A percentile compares a stretch with the other conserved stretches of the same genome.
Conservation (phyloP, 1,140 invertebrate genomes). For the Drosophila murphyi region DNA sequence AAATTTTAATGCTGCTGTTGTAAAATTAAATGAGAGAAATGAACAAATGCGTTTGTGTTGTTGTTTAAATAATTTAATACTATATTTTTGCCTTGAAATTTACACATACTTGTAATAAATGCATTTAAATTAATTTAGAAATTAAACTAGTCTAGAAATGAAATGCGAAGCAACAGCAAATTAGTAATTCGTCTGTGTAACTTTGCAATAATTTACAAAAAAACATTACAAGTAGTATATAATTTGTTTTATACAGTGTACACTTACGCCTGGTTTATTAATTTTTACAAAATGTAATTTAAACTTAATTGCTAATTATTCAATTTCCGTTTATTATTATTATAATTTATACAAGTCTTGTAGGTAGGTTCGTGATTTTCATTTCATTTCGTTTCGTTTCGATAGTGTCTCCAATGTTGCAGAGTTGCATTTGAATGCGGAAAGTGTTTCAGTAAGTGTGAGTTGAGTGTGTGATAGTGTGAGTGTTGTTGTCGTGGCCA, state of each 20-base stretch:
- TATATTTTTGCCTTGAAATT: conserved; percentile 76
- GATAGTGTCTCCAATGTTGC: conserved; percentile 57
- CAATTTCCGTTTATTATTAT: conserved; percentile 57
- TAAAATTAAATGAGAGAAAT: conserved; percentile 41
- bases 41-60: conserved; percentile 31
- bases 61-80: conserved; percentile 78
- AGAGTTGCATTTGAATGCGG: conserved; percentile 38
- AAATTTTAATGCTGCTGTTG: conserved; percentile 1
- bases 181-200: conserved; percentile 39
- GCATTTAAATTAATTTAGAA: conserved; percentile 78
- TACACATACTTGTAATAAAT: conserved; percentile 74
- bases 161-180: conserved; percentile 63
- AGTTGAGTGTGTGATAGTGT: conserved; percentile 20
- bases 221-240: conserved; percentile 61
- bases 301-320: conserved; percentile 71
- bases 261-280: conserved; percentile 59
- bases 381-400: conserved; percentile 40
- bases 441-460: conserved; percentile 33
- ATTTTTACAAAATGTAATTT: conserved; percentile 80
- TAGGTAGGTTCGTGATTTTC: conserved; percentile 80
- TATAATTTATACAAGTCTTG: conserved; percentile 82
- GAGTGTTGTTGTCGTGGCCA: conserved; percentile 32
- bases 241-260: conserved; percentile 68
- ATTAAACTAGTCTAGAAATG: conserved; percentile 78
- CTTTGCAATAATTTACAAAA: conserved; percentile 68